Evolutionary conservation across 2,113 vertebrate species (phyloP), one percentile per base, ranked within the genome.

Genomic region (Talpa occidentalis): DNA sequence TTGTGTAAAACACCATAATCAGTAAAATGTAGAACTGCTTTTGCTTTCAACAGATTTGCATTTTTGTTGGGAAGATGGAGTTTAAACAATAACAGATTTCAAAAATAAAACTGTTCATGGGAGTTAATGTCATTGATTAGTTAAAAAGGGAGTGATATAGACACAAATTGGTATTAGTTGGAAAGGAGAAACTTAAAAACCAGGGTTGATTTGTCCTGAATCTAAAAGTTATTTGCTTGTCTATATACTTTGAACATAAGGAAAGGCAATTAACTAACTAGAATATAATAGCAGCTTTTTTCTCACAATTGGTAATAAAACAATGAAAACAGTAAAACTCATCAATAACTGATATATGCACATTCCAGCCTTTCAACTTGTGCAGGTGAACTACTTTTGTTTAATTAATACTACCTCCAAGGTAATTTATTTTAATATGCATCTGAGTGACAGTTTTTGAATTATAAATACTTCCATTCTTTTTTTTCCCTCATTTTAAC

Each of bases 381-480:
- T 90, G 7, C 88, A 96, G 91, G 32, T 85, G 69, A 98, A 97
- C 97, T 96, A 97, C 92, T 97, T 98, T 90, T 93, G 87, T 84
- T 96, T 97, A 96, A 98, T 97, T 97, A 97, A 83, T 78, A 95
- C 94, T 97, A 97, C 77, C 80, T 84, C 28, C 90, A 92, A 97
- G 97, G 84, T 95, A 88, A 97, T 97, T 98, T 97, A 97, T 98
- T 98, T 98, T 97, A 97, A 97, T 97, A 95, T 52, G 67, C 73
- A 60, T 97, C 97, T 97, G 81, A 87, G 67, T 97, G 91, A 95
- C 76, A n/a, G 12, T 94, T 97, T 97, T 98, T 98, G 96, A 98
- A 98, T 98, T 97, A 80, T 97, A 98, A 98, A 98, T 97, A 96
- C 30, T 88, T 96, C 64, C 87, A 87, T 76, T 92, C 28, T 30